Evolutionary conservation across 1,140 invertebrate genomes (phyloP).

Genomic region (Orchesella cincta): DNA sequence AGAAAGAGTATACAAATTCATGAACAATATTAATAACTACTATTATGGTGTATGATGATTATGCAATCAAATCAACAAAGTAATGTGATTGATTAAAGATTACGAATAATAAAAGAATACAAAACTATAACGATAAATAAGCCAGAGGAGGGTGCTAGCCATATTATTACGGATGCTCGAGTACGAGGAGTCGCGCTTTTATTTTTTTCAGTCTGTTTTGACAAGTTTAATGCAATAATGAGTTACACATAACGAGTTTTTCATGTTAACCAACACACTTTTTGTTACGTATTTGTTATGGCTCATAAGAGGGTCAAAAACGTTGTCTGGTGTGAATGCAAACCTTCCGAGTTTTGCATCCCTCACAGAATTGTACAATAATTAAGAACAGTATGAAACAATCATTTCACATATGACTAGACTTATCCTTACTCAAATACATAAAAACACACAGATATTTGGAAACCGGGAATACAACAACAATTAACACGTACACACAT

Average conservation of each 20-base stretch:
- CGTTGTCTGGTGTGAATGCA: not conserved
- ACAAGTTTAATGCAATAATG: constrained; percentile 3
- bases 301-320: constrained; percentile 5
- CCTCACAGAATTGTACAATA: not conserved
- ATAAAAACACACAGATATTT: not conserved
- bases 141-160: no score
- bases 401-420: constrained; percentile 21
- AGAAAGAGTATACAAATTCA: no score
- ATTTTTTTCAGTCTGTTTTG: constrained; percentile 21
- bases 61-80: not conserved
- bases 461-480: not conserved
- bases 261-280: not conserved
- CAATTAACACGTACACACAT: not conserved
- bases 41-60: no score
- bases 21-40: no score
- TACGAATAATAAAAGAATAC: not conserved
- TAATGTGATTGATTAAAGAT: not conserved
- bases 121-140: not conserved
- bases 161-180: no score
- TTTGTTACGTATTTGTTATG: not conserved
- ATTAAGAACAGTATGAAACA: constrained; percentile 21
- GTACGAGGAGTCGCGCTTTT: not conserved
- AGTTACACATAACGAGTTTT: not conserved
- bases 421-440: constrained; percentile 16
- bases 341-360: not conserved